Conservation (phyloP, 2,888 invertebrate species). For the Chalcis sispes region DNA sequence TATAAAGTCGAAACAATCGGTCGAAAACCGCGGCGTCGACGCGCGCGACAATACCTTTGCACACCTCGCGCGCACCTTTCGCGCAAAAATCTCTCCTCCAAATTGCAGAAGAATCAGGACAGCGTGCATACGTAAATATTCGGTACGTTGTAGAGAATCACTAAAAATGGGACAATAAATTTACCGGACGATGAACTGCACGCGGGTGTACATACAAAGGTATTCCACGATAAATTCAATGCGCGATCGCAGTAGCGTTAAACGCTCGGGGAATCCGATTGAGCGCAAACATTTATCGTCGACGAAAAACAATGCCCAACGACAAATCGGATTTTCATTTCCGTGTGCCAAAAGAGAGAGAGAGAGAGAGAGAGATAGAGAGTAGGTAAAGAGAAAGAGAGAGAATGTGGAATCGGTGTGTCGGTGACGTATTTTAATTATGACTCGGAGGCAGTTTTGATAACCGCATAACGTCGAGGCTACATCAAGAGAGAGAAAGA, state of each 20-base stretch:
- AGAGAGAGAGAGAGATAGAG: neutral
- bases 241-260: neutral
- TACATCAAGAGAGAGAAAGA: neutral
- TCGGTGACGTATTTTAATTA: conserved; percentile 44
- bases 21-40: neutral
- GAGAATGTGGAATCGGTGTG: neutral
- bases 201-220: conserved; percentile 26
- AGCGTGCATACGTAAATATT: too few species aligned
- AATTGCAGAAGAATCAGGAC: too few species aligned
- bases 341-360: neutral
- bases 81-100: too few species aligned
- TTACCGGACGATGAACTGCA: neutral
- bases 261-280: conserved; percentile 2
- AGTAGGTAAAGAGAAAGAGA: too few species aligned
- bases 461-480: conserved; percentile 15
- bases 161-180: neutral
- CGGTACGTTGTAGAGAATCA: too few species aligned
- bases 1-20: conserved; percentile 22
- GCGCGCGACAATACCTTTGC: conserved; percentile 1
- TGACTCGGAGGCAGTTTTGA: conserved; percentile 10
- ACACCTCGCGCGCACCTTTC: neutral
- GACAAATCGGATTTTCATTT: conserved; percentile 42
- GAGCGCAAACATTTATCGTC: neutral
- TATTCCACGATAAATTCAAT: neutral
- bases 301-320: neutral